phyloP scores from a whole-genome alignment of 2,113 vertebrate genomes.

The Stomatorhinus ivindoensis region DNA sequence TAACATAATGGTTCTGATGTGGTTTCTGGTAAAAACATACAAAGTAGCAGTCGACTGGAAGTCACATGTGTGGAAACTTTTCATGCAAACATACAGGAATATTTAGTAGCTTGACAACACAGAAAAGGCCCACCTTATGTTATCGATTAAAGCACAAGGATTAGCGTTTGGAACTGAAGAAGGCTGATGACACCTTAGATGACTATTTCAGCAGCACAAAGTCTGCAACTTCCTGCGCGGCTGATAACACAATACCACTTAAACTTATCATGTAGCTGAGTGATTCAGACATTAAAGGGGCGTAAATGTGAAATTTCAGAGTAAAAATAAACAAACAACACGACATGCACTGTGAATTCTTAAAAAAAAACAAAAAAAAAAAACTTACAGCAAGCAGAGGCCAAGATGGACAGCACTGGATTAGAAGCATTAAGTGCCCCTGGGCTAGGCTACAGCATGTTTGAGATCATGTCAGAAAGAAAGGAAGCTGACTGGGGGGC shows the following conservation, averaged over 20 bases:
- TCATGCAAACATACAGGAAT: conserved; percentile 23
- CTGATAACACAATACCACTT: background rate
- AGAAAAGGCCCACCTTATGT: conserved; percentile 14
- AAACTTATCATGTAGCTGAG: background rate
- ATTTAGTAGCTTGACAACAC: background rate
- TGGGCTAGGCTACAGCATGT: background rate
- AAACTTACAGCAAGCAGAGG: background rate
- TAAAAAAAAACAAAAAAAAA: background rate
- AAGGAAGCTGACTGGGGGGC: background rate
- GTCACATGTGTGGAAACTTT: conserved; percentile 27
- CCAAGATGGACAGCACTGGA: background rate
- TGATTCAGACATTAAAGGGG: background rate
- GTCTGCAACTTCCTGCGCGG: background rate
- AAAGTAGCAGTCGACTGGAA: conserved; percentile 21
- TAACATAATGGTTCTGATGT: conserved; percentile 16
- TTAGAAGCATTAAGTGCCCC: background rate
- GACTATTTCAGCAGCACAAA: background rate
- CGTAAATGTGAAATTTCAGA: background rate
- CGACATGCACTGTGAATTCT: background rate
- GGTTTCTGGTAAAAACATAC: conserved; percentile 25
- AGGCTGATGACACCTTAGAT: background rate
- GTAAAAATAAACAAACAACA: background rate
- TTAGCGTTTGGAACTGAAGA: background rate
- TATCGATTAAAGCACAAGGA: background rate
- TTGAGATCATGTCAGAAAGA: background rate